Evolutionary conservation across 2,113 vertebrate genomes (phyloP).

Genomic region (Pomatostomus ruficeps): DNA sequence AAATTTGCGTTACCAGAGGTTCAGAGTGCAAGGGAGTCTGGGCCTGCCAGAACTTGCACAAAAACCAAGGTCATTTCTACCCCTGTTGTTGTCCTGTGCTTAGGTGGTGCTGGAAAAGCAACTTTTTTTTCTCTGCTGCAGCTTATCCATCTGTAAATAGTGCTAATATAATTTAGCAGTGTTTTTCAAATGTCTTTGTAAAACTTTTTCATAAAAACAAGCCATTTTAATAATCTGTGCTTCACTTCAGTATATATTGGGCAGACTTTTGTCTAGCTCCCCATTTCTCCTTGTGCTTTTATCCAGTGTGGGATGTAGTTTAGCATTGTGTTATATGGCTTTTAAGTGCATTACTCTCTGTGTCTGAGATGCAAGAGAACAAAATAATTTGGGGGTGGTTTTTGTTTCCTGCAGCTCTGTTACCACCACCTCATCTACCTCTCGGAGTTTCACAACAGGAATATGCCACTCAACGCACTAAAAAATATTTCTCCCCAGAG

Average conservation of each 20-base stretch:
- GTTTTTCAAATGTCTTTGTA: not conserved
- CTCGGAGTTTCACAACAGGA: constrained; percentile 12
- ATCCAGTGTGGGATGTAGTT: not conserved
- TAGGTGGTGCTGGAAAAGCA: not conserved
- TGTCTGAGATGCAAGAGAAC: not conserved
- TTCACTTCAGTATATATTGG: not conserved
- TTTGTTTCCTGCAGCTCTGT: constrained; percentile 16
- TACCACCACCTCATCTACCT: constrained; percentile 41
- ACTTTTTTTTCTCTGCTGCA: not conserved
- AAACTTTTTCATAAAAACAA: not conserved
- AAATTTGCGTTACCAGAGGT: not conserved
- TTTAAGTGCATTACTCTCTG: not conserved
- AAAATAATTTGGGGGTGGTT: not conserved
- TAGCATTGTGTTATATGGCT: not conserved
- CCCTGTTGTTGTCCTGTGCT: not conserved
- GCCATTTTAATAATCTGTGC: not conserved
- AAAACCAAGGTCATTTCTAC: not conserved
- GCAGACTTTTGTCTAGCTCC: not conserved
- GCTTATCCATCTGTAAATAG: not conserved
- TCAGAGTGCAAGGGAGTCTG: not conserved
- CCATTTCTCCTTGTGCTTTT: not conserved
- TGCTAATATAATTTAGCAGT: not conserved
- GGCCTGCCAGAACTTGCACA: not conserved
- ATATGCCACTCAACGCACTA: not conserved
- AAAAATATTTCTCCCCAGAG: not conserved